phyloP scores from a whole-genome alignment of 2,888 invertebrate species.

The Chesias legatella region DNA sequence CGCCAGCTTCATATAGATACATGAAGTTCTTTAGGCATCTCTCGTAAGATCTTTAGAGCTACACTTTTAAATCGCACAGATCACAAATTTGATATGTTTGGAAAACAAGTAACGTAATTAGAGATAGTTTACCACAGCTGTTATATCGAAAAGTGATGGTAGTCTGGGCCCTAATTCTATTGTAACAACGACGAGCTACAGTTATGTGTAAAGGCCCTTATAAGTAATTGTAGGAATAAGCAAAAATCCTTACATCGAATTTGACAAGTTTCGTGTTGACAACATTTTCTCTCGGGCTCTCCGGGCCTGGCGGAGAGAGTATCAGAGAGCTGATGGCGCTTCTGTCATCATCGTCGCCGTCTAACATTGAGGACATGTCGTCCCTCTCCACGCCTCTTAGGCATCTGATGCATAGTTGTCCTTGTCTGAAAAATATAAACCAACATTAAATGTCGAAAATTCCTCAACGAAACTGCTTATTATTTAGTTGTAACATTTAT shows the following conservation, averaged over 20 bases:
- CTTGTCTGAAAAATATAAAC: constrained; percentile 81
- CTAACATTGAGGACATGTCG: constrained; percentile 84
- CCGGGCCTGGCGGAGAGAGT: constrained; percentile 63
- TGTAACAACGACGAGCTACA: background rate
- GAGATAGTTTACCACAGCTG: too few species aligned
- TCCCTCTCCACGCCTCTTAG: constrained; percentile 83
- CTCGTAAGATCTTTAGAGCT: too few species aligned
- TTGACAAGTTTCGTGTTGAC: constrained; percentile 75
- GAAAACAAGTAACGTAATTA: too few species aligned
- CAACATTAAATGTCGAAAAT: too few species aligned
- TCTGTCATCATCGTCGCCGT: constrained; percentile 87
- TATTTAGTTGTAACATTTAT: too few species aligned
- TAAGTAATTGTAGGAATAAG: constrained; percentile 15
- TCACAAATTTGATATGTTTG: too few species aligned
- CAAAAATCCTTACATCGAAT: constrained; percentile 75
- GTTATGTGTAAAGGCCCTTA: background rate
- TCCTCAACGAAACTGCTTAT: too few species aligned
- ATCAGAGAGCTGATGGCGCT: constrained; percentile 81
- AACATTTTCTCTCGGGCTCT: constrained; percentile 65
- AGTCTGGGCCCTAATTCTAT: too few species aligned
- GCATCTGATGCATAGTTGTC: constrained; percentile 90
- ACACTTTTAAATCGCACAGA: too few species aligned
- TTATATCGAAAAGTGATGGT: too few species aligned
- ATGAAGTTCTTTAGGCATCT: too few species aligned
- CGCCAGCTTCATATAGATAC: too few species aligned